Evolutionary conservation across 92 coral and sea anemone species (phyloP).

Genomic region (Muricea muricata): DNA sequence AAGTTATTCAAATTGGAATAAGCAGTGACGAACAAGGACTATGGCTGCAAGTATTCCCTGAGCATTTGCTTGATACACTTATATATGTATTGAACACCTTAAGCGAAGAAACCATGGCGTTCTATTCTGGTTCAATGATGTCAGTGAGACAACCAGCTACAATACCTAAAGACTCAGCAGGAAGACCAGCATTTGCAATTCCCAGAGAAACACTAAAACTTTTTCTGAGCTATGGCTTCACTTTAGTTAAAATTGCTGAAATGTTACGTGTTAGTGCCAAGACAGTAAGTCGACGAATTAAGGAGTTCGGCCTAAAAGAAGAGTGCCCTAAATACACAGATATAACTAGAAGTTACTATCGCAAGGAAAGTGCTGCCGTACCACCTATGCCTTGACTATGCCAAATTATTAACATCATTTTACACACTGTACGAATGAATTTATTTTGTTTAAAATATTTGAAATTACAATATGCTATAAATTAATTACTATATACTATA

Average conservation of each 20-base stretch:
- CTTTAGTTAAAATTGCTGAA: slow-evolving; percentile 38
- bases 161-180: background rate
- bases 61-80: slow-evolving; percentile 41
- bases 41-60: slow-evolving; percentile 35
- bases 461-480: no score
- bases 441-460: no score
- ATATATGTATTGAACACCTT: slow-evolving; percentile 20
- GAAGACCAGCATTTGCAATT: slow-evolving; percentile 48
- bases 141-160: background rate
- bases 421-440: no score
- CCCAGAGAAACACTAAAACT: slow-evolving; percentile 52
- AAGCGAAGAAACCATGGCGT: slow-evolving; percentile 12
- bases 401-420: no score
- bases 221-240: slow-evolving; percentile 43
- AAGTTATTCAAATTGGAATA: slow-evolving; percentile 23
- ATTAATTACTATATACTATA: no score
- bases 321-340: slow-evolving; percentile 22
- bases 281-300: slow-evolving; percentile 49
- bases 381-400: no score
- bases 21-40: slow-evolving; percentile 49
- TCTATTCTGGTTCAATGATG: slow-evolving; percentile 5
- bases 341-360: no score
- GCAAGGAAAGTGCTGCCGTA: no score
- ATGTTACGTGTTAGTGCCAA: slow-evolving; percentile 36
- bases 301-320: slow-evolving; percentile 16